Evolutionary conservation across 2,113 vertebrate species (phyloP).

Genomic region (Amphilophus citrinellus): DNA sequence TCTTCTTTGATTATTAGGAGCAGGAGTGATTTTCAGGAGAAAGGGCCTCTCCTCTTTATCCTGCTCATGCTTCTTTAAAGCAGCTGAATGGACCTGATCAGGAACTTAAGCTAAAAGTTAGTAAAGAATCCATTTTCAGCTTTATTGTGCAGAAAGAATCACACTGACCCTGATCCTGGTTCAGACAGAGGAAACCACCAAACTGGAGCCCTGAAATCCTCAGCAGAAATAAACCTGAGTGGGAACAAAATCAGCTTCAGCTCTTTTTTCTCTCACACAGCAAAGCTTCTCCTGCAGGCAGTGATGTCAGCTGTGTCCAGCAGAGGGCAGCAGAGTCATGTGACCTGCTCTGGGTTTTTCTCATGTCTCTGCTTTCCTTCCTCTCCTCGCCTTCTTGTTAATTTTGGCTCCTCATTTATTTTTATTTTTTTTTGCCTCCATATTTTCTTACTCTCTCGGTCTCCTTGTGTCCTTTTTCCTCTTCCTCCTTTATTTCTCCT

Average conservation of each 20-base stretch:
- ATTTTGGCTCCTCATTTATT: too few relatives aligned
- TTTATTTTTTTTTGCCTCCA: too few relatives aligned
- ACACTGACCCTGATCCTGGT: not conserved
- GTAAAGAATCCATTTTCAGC: not conserved
- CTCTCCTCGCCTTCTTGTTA: too few relatives aligned
- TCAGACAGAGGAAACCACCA: too few relatives aligned
- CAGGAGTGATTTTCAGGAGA: not conserved
- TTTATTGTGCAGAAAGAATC: not conserved
- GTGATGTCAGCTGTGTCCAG: not conserved
- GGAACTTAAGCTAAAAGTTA: accelerated
- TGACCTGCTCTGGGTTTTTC: not conserved
- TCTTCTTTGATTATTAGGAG: not conserved
- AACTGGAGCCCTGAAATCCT: not conserved
- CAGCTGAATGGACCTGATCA: accelerated
- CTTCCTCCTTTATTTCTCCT: not conserved
- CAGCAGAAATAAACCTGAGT: not conserved
- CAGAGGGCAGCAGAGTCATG: not conserved
- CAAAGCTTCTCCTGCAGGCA: accelerated
- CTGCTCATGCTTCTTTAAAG: not conserved
- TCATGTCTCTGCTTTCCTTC: too few relatives aligned
- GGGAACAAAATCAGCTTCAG: not conserved
- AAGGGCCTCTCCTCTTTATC: not conserved
- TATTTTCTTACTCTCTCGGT: too few relatives aligned
- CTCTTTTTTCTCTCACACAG: too few relatives aligned
- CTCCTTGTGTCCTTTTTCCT: too few relatives aligned